phyloP scores from a whole-genome alignment of 2,113 vertebrate genomes.

The Suricata suricatta region DNA sequence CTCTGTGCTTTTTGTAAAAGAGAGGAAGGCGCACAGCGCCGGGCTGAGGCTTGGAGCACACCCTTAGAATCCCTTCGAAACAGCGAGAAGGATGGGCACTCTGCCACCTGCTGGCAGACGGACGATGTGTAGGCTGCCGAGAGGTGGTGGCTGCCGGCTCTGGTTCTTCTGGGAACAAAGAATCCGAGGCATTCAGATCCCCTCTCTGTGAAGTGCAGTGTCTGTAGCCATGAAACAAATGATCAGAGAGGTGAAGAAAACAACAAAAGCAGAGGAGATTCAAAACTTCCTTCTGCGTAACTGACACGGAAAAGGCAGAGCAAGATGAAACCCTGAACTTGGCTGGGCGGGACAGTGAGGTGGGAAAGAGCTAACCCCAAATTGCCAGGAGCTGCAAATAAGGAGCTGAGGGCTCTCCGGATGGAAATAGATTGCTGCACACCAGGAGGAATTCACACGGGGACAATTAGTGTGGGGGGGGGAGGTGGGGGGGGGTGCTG shows the following conservation, averaged over 20 bases:
- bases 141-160: not conserved
- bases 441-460: not conserved
- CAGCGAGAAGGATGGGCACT: not conserved
- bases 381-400: not conserved
- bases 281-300: not conserved
- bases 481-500: no score
- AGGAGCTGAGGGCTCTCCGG: rapidly evolving
- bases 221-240: rapidly evolving
- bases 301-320: not conserved
- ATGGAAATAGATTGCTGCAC: not conserved
- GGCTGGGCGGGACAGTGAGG: not conserved
- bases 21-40: rapidly evolving
- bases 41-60: rapidly evolving
- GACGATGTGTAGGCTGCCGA: not conserved
- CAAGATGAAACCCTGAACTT: rapidly evolving
- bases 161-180: not conserved
- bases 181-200: not conserved
- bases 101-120: slow-evolving; percentile 56
- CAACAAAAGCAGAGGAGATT: not conserved
- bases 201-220: not conserved
- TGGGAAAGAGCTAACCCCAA: not conserved
- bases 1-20: not conserved
- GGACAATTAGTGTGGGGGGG: rapidly evolving
- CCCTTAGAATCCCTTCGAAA: rapidly evolving
- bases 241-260: not conserved